Evolutionary conservation across 2,113 vertebrate species (phyloP), one percentile per base, ranked within the genome.

Genomic region (Oreotrochilus melanogaster): DNA sequence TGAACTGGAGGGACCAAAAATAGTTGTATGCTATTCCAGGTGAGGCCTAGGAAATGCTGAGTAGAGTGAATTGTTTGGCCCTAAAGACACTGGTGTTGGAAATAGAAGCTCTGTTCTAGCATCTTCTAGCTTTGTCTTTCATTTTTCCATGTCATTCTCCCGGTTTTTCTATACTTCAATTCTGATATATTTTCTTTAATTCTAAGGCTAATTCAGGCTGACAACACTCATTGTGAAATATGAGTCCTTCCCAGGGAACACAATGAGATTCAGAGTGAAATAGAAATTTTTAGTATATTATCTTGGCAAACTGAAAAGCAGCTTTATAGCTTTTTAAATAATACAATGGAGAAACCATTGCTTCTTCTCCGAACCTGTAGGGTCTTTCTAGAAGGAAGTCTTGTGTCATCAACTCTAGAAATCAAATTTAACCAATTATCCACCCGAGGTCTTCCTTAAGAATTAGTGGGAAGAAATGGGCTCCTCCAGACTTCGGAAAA

Each of bases 401-500:
- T 23, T 4, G 1, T n/a, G 5, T 84, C 53, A 86, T n/a, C 69
- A 94, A 31, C 11, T 56, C 66, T 51, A 89, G 37, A 81, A 91
- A 80, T 24, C 25, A 74, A 80, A 84, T 56, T 54, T 50, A 56
- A 67, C 7, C 18, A 78, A 3, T 71, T 73, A 70, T 43, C 16
- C 0, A 0, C 7, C 16, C 13, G 1, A 0, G 1, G 0, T 8
- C 17, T 70, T 24, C 19, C 28, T 73, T 23, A 84, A 83, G 50
- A 79, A 43, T n/a, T n/a, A 42, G 12, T 37, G 23, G 31, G 51
- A 71, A 74, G 31, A 89, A 86, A 81, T 16, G 0, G 2, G 1
- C 9, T 78, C 15, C 33, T 66, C 10, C 28, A 71, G 22, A 50
- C 28, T 57, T 48, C 10, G 31, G 14, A 73, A 70, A 69, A 92